Percentiles rank a stretch among this genome's conserved stretches.
Evolutionary conservation across 2,888 invertebrate genomes (phyloP).

Genomic region (Heteromurus nitidus): DNA sequence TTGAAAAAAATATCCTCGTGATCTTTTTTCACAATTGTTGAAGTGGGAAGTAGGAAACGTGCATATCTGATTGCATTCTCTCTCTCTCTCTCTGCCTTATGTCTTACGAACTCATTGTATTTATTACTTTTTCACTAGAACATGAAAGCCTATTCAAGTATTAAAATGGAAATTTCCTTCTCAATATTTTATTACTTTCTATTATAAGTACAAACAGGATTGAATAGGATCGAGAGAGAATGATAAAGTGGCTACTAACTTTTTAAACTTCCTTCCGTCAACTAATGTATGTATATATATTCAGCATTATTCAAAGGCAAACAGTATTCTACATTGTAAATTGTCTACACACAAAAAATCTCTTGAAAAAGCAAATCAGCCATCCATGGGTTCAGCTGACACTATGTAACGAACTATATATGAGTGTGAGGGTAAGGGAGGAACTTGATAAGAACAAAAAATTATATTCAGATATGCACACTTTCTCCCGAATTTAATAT

Average conservation of each 20-base stretch:
- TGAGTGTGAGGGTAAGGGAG: no score
- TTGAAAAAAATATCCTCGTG: no score
- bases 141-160: neutral
- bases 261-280: neutral
- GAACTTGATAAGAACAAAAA: no score
- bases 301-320: conserved; percentile 4
- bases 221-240: neutral
- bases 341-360: neutral
- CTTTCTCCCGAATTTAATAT: no score
- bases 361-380: neutral
- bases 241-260: neutral
- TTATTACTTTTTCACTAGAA: conserved; percentile 2
- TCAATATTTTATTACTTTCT: neutral
- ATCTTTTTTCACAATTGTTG: no score
- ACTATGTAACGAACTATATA: no score
- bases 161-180: conserved; percentile 25
- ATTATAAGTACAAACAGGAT: neutral
- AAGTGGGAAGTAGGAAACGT: neutral
- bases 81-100: no score
- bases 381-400: neutral
- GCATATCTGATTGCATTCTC: neutral
- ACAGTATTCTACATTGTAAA: conserved; percentile 14
- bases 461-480: no score
- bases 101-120: no score
- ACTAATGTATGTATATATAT: neutral